phyloP scores from a whole-genome alignment of 2,797 vertebrate species.

The Tamandua tetradactyla region DNA sequence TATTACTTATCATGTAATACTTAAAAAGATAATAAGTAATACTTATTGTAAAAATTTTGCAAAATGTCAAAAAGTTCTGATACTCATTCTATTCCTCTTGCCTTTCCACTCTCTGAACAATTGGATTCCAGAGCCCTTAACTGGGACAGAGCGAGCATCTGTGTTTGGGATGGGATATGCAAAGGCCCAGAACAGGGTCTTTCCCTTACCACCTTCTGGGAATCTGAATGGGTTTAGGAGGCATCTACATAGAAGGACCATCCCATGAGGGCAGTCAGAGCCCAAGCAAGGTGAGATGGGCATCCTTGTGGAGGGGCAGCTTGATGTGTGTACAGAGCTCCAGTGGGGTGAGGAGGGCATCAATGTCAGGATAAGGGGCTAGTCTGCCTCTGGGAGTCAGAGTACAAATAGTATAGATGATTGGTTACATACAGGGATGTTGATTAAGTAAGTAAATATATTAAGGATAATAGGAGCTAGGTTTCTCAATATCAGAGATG shows the following conservation, averaged over 20 bases:
- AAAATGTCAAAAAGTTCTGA: neutral
- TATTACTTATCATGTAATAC: neutral
- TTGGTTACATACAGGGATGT: neutral
- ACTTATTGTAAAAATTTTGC: neutral
- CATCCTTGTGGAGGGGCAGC: neutral
- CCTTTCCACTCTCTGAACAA: neutral
- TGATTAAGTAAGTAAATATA: neutral
- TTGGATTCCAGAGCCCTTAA: neutral
- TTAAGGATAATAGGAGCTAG: neutral
- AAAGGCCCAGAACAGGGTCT: neutral
- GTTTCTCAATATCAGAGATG: neutral
- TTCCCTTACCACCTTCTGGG: neutral
- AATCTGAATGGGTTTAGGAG: neutral
- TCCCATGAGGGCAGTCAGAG: fast-evolving
- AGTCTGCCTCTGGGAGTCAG: neutral
- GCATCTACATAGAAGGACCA: neutral
- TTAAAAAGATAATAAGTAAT: neutral
- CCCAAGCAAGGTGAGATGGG: neutral
- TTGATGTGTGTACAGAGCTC: neutral
- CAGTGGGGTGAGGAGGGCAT: neutral
- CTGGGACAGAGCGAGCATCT: neutral
- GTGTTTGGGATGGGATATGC: neutral
- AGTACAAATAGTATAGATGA: neutral
- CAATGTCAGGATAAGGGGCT: too few species aligned
- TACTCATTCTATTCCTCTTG: neutral